Conservation (phyloP, 2,797 vertebrate genomes). For the Bryconaethiops microstoma region DNA sequence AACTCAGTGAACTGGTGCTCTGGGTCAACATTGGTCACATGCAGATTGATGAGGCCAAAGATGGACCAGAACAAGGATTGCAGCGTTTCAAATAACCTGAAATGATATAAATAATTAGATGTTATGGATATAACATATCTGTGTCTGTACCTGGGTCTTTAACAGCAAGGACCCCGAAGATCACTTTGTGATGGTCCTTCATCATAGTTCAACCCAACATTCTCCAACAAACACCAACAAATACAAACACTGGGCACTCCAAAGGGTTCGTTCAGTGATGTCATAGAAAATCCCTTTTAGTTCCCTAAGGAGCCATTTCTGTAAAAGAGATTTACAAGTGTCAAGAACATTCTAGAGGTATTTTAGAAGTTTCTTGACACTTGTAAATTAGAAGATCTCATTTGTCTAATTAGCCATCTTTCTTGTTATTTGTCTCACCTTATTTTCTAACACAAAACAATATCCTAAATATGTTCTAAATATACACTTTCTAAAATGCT, state of each 20-base stretch:
- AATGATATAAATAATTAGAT: background rate
- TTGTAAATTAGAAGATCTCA: too few species aligned
- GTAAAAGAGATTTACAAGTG: too few species aligned
- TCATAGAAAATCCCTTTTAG: too few species aligned
- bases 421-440: too few species aligned
- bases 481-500: too few species aligned
- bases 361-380: too few species aligned
- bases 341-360: too few species aligned
- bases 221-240: slow-evolving; percentile 8
- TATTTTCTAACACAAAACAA: too few species aligned
- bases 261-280: too few species aligned
- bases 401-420: too few species aligned
- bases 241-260: background rate
- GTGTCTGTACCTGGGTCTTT: background rate
- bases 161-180: background rate
- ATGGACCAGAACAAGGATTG: slow-evolving; percentile 99
- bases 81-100: slow-evolving; percentile 96
- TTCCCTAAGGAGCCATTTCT: too few species aligned
- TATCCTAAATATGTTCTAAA: too few species aligned
- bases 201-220: background rate
- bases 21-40: slow-evolving; percentile 94
- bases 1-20: slow-evolving; percentile 96
- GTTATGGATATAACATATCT: background rate
- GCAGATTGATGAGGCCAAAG: slow-evolving; percentile 95
- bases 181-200: background rate